These are phyloP conservation scores for Apolygus lucorum DNA, from an alignment of 1,140 invertebrate species.

Conservation along the genomic window DNA sequence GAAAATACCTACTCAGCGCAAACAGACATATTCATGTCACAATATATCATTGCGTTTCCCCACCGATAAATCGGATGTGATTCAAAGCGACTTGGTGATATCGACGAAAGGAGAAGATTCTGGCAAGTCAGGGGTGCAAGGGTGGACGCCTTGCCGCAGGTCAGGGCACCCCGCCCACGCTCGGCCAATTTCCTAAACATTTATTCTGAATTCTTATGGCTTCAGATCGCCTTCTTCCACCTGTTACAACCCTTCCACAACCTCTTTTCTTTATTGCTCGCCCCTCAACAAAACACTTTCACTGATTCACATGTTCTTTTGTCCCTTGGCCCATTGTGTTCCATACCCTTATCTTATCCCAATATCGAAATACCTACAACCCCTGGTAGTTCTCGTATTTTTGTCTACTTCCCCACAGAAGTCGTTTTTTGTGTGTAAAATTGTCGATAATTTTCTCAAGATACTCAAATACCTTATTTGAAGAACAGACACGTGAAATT, in stretches of 20 bases:
- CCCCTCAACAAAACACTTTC: conserved; percentile 8
- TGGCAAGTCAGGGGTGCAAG: background rate
- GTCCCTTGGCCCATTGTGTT: conserved; percentile 11
- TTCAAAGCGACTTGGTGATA: too few species aligned
- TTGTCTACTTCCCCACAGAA: too few species aligned
- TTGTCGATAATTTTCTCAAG: background rate
- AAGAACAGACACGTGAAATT: too few species aligned
- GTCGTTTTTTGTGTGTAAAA: background rate
- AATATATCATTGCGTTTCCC: too few species aligned
- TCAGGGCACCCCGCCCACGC: conserved; percentile 12
- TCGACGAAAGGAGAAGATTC: too few species aligned
- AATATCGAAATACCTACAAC: background rate
- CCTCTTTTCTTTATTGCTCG: conserved; percentile 11
- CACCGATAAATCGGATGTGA: too few species aligned
- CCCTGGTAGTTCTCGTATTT: background rate
- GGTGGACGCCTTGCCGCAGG: background rate
- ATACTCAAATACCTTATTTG: too few species aligned
- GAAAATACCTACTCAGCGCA: too few species aligned
- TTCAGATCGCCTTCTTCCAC: background rate
- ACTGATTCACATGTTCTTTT: conserved; percentile 22
- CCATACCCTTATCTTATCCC: background rate
- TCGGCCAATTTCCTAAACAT: conserved; percentile 18
- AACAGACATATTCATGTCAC: too few species aligned
- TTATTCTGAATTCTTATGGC: conserved; percentile 23
- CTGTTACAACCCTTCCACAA: conserved; percentile 11